These are phyloP conservation scores for Leptinotarsa lineolata DNA, from an alignment of 1,140 invertebrate genomes.

Conservation along the genomic window DNA sequence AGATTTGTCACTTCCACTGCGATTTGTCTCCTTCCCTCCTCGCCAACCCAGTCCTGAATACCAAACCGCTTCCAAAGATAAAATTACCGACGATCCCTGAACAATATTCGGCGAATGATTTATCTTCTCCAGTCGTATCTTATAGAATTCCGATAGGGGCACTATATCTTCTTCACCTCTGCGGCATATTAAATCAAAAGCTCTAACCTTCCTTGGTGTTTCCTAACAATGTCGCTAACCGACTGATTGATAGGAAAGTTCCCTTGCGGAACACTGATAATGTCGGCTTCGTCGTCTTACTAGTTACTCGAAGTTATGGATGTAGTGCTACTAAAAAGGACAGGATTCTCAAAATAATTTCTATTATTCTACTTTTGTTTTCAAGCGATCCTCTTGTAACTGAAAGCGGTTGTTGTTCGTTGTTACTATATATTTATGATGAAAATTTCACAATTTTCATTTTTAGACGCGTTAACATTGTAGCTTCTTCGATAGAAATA, in stretches of 20 bases:
- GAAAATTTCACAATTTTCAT: too few species aligned
- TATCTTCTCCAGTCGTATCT: neutral
- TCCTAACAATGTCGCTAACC: neutral
- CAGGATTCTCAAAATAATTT: too few species aligned
- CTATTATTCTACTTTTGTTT: too few species aligned
- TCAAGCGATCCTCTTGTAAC: too few species aligned
- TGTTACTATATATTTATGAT: too few species aligned
- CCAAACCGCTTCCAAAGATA: neutral
- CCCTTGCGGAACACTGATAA: neutral
- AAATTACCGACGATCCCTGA: neutral
- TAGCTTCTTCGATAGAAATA: too few species aligned
- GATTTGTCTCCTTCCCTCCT: neutral
- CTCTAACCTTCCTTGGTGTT: neutral
- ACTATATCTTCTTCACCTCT: neutral
- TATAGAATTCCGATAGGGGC: neutral
- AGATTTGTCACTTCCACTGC: too few species aligned
- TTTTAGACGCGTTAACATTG: too few species aligned
- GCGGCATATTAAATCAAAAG: constrained; percentile 3
- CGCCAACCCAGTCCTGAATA: neutral
- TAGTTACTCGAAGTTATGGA: too few species aligned
- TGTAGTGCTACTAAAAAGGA: too few species aligned
- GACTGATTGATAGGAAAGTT: neutral
- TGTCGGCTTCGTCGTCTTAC: too few species aligned
- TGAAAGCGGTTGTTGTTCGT: too few species aligned
- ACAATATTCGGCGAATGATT: constrained; percentile 1